Evolutionary conservation across 2,888 invertebrate genomes (phyloP).

Genomic region (Acronicta aceris): DNA sequence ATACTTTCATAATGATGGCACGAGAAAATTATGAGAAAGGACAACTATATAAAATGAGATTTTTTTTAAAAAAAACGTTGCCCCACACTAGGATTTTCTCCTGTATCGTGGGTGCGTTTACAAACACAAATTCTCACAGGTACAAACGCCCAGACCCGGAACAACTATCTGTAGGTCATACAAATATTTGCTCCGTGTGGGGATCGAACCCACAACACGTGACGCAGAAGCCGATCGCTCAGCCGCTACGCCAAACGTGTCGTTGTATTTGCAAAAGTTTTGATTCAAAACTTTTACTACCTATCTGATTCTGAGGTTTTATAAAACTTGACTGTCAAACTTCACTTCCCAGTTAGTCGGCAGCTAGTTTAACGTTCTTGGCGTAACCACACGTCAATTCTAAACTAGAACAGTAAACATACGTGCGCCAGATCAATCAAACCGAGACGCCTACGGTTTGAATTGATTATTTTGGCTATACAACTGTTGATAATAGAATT

Average conservation of each 20-base stretch:
- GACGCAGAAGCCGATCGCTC: too few species aligned
- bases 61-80: too few species aligned
- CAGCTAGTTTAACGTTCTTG: constrained; percentile 16
- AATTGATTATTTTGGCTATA: constrained; percentile 60
- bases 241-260: too few species aligned
- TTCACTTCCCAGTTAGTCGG: constrained; percentile 36
- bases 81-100: too few species aligned
- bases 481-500: constrained; percentile 66
- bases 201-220: too few species aligned
- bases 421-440: constrained; percentile 51
- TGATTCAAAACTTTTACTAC: constrained; percentile 18
- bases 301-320: constrained; percentile 1
- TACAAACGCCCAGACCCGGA: too few species aligned
- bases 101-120: too few species aligned
- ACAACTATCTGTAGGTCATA: too few species aligned
- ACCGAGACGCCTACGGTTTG: constrained; percentile 47
- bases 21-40: too few species aligned
- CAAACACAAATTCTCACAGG: too few species aligned
- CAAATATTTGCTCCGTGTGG: too few species aligned
- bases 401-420: constrained; percentile 57
- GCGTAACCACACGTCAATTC: constrained; percentile 58
- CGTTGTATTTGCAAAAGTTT: background rate
- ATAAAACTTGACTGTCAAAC: constrained; percentile 18
- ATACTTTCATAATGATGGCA: too few species aligned
- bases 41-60: background rate